These are phyloP conservation scores for Thalassaphorura encarpata DNA, from an alignment of 1,140 invertebrate genomes.

Conservation along the genomic window DNA sequence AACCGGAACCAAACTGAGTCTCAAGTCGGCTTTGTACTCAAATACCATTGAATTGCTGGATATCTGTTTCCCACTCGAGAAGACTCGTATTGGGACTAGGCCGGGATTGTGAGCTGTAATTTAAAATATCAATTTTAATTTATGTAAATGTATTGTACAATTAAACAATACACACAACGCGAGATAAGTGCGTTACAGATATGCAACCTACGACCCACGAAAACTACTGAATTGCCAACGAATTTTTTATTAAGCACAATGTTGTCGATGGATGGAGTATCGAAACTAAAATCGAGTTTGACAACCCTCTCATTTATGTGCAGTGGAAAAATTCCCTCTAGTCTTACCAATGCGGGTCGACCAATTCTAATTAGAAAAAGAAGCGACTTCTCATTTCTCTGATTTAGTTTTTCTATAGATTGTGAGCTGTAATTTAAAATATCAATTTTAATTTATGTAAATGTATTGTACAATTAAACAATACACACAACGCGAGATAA, in stretches of 20 bases:
- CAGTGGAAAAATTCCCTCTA: too few relatives aligned
- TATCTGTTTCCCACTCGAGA: slow-evolving; percentile 30
- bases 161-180: neutral
- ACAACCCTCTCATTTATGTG: too few relatives aligned
- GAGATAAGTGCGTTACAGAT: neutral
- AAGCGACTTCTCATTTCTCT: too few relatives aligned
- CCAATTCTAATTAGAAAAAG: too few relatives aligned
- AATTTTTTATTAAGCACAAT: too few relatives aligned
- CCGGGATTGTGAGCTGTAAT: slow-evolving; percentile 32
- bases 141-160: neutral
- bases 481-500: neutral
- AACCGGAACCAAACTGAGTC: slow-evolving; percentile 26
- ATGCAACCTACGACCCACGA: too few relatives aligned
- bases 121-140: neutral
- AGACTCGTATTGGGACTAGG: slow-evolving; percentile 31
- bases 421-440: slow-evolving; percentile 26
- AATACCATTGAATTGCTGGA: slow-evolving; percentile 33
- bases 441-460: neutral
- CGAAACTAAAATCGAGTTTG: too few relatives aligned
- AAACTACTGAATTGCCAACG: too few relatives aligned
- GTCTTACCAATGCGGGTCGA: too few relatives aligned
- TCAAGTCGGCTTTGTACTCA: slow-evolving; percentile 33
- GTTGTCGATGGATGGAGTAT: too few relatives aligned
- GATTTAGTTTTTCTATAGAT: too few relatives aligned
- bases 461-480: neutral